Conservation (phyloP, 1,140 invertebrate species). For the Chlorops oryzae region DNA sequence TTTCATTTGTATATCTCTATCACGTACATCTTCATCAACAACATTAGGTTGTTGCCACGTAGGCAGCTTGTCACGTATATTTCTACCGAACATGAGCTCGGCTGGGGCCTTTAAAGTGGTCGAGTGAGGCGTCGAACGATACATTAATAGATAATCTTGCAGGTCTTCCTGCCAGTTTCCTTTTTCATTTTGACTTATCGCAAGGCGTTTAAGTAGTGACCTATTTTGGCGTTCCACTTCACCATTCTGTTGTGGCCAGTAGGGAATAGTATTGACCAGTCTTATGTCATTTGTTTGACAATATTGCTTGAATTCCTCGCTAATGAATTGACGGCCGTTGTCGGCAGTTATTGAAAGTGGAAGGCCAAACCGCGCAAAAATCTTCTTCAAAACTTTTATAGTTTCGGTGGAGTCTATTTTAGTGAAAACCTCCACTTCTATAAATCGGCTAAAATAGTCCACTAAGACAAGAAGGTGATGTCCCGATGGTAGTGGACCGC, state of each 20-base stretch:
- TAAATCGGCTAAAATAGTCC: slow-evolving; percentile 20
- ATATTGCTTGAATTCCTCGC: slow-evolving; percentile 19
- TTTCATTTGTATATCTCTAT: too few relatives aligned
- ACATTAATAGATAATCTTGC: slow-evolving; percentile 33
- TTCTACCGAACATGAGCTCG: slow-evolving; percentile 35
- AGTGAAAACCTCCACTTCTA: slow-evolving; percentile 21
- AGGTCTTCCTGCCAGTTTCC: slow-evolving; percentile 22
- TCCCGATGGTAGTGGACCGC: slow-evolving; percentile 23
- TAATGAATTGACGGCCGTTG: slow-evolving; percentile 28
- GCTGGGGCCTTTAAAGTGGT: slow-evolving; percentile 38
- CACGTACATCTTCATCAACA: too few relatives aligned
- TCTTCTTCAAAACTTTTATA: background rate
- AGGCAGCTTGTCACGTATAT: slow-evolving; percentile 19
- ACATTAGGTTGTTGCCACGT: too few relatives aligned
- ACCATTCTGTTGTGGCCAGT: slow-evolving; percentile 40
- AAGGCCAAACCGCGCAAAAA: slow-evolving; percentile 7
- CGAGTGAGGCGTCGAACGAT: slow-evolving; percentile 34
- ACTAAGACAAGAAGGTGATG: slow-evolving; percentile 27
- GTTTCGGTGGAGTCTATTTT: slow-evolving; percentile 18
- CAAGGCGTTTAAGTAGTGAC: slow-evolving; percentile 28
- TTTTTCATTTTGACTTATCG: slow-evolving; percentile 15
- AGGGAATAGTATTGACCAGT: slow-evolving; percentile 25
- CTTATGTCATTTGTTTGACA: slow-evolving; percentile 25
- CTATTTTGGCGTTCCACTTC: slow-evolving; percentile 39
- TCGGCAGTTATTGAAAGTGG: slow-evolving; percentile 16